Base-by-base conservation (phyloP, 2,888 invertebrate species). In the Drosophila kokeensis region DNA sequence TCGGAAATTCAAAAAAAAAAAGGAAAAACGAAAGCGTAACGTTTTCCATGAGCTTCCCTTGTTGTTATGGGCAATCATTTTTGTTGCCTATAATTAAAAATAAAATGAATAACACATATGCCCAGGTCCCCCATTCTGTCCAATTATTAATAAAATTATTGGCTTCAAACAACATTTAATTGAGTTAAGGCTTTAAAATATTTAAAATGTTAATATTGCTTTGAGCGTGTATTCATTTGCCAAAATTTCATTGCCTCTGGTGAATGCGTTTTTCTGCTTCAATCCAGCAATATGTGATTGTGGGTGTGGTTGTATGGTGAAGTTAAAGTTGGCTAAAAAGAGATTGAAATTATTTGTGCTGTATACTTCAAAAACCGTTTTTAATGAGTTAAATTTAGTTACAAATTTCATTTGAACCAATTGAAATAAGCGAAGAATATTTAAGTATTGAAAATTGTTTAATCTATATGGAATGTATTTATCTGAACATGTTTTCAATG, bases 141-240 rank as follows among this genome's bases (percentile, higher is more conserved):
- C 8, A 4, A 15, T 7, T 59, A 53, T 52, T 64, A 45, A 15
- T 36, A 38, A 10, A 10, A 36, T 55, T 62, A 24, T 62, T 38
- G 21, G 63, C 64, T 63, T 76, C 66, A 70, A 77, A 70, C 50
- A 64, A 57, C 64, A 60, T 70, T 65, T 79, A 75, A 80, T 83
- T 87, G 73, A 80, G 80, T 82, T 75, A 80, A 78, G 82, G 73
- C 65, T 70, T 73, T 69, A 69, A 73, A 59, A 74, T 73, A 77
- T 80, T 65, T 67, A 61, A 45, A 45, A 24, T 45, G 24, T 73
- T 57, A 52, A 8, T 24, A 24, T 45, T 69, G 67, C 62, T 50
- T 32, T 45, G 52, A 60, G 65, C 32, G 58, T 29, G 24, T 59
- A 55, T 53, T 57, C 4, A 11, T 24, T 32, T 42, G 45, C 30